phyloP scores from a whole-genome alignment of 2,113 vertebrate species.

The Strix aluco region DNA sequence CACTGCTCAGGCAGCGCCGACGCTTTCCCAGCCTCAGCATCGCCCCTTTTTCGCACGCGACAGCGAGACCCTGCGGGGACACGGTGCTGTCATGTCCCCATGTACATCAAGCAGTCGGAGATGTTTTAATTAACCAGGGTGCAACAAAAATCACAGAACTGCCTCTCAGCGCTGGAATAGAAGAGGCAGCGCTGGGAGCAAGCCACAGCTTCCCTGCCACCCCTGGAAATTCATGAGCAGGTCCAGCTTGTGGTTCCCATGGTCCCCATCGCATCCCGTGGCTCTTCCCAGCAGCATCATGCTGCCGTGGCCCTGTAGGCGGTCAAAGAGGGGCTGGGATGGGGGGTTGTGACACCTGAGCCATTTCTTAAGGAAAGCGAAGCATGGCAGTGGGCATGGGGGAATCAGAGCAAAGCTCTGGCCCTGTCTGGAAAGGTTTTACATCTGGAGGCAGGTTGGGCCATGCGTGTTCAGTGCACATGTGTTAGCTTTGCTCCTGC shows the following conservation, averaged over 20 bases:
- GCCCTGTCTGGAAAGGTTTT: background rate
- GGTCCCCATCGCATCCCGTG: fast-evolving
- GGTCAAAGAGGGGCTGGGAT: fast-evolving
- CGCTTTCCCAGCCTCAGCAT: background rate
- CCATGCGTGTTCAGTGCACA: fast-evolving
- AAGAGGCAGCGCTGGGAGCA: background rate
- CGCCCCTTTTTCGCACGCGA: fast-evolving
- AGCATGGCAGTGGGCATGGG: fast-evolving
- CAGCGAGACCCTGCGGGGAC: fast-evolving
- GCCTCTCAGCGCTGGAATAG: fast-evolving
- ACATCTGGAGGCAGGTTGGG: background rate
- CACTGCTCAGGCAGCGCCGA: fast-evolving
- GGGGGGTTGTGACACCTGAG: background rate
- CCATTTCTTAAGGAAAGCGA: background rate
- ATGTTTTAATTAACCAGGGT: background rate
- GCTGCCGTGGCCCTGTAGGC: fast-evolving
- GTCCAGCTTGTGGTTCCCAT: fast-evolving
- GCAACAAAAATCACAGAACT: too few species aligned
- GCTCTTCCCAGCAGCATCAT: background rate
- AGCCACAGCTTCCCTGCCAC: fast-evolving
- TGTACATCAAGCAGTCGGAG: fast-evolving
- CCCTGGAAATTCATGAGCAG: background rate
- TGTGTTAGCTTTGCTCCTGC: background rate
- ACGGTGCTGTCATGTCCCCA: fast-evolving
- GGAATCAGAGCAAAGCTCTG: background rate